Evolutionary conservation across 2,888 invertebrate species (phyloP), one percentile per base, ranked within the genome.

Genomic region (Mythimna ferrago): DNA sequence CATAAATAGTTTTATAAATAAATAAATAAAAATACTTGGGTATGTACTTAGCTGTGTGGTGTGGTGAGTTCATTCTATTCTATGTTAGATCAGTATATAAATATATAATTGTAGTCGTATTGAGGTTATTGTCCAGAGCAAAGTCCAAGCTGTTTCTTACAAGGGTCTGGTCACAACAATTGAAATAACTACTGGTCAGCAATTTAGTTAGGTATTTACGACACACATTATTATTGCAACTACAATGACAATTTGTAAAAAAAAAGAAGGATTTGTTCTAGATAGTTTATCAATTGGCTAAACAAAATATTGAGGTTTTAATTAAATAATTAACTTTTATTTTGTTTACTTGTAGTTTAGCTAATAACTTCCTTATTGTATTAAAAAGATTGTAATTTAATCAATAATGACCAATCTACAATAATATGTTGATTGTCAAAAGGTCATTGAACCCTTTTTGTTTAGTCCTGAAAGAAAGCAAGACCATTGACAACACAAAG

Each of bases 161-260:
- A 67, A 82, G 72, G 73, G 82, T 14, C 60, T 54, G 57, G 63
- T 53, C 26, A 53, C 2, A 81, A 78, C 67, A 80, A 82, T 82
- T 78, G 57, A 61, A 63, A 58, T 77, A 71, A 69, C 51, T 71
- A 76, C 62, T 66, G 54, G 48, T 58, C 73, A 73, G 61, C 78
- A 71, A 66, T 71, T 67, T 51, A 72, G 57, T 65, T 80, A 48
- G 16, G 48, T 48, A 71, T 73, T 70, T 62, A 56, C 0, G n/a
- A n/a, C 44, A 53, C 63, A 60, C 61, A 26, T 41, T 6, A 35
- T 41, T 51, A 66, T 53, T 32, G 35, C 35, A 82, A 69, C 70
- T 67, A 61, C 61, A 69, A 66, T 58, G 2, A 61, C 10, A n/a
- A n/a, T 68, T 32, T 9, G 44, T 58, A 38, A 6, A 51, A 35